Conservation (phyloP, 2,113 vertebrate genomes). For the Excalfactoria chinensis region DNA sequence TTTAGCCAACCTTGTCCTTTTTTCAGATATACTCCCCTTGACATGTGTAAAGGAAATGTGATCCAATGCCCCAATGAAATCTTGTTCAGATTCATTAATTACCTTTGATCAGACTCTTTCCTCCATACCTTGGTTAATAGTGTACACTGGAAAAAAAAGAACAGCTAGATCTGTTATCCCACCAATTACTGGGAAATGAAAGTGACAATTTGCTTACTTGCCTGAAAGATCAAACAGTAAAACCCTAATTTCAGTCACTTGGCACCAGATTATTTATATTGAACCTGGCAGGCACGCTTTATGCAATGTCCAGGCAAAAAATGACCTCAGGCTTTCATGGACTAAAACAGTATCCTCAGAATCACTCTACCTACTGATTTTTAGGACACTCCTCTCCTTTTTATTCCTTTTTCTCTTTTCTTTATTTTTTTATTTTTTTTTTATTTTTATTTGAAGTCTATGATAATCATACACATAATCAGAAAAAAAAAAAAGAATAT, state of each 20-base stretch:
- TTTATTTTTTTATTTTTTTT: too few relatives aligned
- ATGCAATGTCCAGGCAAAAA: conserved; percentile 43
- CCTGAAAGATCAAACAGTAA: conserved; percentile 67
- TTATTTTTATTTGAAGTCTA: background rate
- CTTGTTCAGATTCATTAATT: conserved; percentile 57
- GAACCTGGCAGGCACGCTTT: conserved; percentile 62
- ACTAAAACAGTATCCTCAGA: background rate
- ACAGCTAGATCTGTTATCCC: conserved; percentile 52
- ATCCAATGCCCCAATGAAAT: conserved; percentile 46
- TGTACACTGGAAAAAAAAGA: conserved; percentile 34
- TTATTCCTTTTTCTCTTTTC: too few relatives aligned
- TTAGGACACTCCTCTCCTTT: background rate
- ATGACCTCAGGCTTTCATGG: conserved; percentile 47
- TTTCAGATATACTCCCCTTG: conserved; percentile 26
- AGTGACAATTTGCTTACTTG: conserved; percentile 76
- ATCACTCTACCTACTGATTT: background rate
- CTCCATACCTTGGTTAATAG: conserved; percentile 30
- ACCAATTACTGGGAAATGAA: conserved; percentile 64
- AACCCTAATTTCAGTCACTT: conserved; percentile 61
- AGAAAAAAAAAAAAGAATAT: conserved; percentile 54
- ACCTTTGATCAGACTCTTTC: conserved; percentile 44
- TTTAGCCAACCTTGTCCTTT: conserved; percentile 48
- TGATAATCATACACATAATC: background rate
- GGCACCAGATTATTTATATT: conserved; percentile 55
- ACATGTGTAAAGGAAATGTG: conserved; percentile 54